phyloP scores from a whole-genome alignment of 2,888 invertebrate species.

The Tetragnatha montana region DNA sequence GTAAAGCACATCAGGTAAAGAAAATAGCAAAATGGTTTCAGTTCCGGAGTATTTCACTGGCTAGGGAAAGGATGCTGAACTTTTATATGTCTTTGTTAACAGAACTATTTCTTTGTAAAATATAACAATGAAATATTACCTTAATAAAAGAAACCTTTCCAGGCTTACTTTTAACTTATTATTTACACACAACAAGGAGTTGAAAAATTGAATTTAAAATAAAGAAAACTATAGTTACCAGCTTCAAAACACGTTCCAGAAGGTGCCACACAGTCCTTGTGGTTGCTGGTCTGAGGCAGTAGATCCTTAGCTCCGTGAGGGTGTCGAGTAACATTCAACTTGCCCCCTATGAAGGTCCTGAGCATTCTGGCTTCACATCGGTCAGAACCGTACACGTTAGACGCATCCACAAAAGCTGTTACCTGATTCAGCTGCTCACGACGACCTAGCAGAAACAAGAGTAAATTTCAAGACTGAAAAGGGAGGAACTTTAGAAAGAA shows the following conservation, averaged over 20 bases:
- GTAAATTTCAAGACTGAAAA: too few species aligned
- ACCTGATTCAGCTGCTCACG: slow-evolving; percentile 96
- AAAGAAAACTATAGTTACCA: slow-evolving; percentile 75
- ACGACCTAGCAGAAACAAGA: slow-evolving; percentile 73
- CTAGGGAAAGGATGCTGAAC: too few species aligned
- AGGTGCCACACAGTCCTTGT: slow-evolving; percentile 88
- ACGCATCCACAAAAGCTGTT: slow-evolving; percentile 91
- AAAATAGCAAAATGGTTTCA: too few species aligned
- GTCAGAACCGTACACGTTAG: slow-evolving; percentile 93
- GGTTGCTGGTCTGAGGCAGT: slow-evolving; percentile 85
- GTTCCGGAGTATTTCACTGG: too few species aligned
- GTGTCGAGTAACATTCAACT: slow-evolving; percentile 87
- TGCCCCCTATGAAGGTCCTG: slow-evolving; percentile 85
- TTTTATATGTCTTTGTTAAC: too few species aligned
- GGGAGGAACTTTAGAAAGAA: too few species aligned
- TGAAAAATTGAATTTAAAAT: neutral
- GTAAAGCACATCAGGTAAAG: too few species aligned
- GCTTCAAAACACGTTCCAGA: slow-evolving; percentile 92
- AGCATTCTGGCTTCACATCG: slow-evolving; percentile 86
- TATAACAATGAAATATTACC: neutral
- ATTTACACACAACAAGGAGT: neutral
- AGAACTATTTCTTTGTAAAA: neutral
- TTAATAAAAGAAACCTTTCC: neutral
- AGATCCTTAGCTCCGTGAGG: slow-evolving; percentile 85
- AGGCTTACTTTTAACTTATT: neutral